Evolutionary conservation across 2,888 invertebrate species (phyloP), one percentile per base, ranked within the genome.

Genomic region (Drosophila tanythrix): DNA sequence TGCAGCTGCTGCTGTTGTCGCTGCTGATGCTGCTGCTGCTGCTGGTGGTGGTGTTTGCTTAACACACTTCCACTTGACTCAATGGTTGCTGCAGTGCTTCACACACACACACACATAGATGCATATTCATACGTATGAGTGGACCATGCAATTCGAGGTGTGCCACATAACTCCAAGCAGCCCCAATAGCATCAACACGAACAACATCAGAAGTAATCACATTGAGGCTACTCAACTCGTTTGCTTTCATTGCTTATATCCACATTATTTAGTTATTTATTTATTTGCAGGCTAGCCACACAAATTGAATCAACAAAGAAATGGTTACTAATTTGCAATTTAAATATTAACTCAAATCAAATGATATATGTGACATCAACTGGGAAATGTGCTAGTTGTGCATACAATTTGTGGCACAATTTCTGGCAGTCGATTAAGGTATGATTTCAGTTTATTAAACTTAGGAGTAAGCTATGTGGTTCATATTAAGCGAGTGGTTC

Each of bases 51-150:
- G 70, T 84, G 84, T 85, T 85, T 87, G 73, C 89, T 84, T 85
- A 85, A 84, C 85, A 89, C 89, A 85, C 88, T 89, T 85, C 82
- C 85, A 85, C 85, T 85, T 84, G 68, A 80, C 82, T 84, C 88
- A 87, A 85, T 89, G 85, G 74, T 74, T 81, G 74, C 82, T 81
- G 85, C 85, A 89, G 74, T 88, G 73, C 70, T 43, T 51, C 81
- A 75, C 46, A 69, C 48, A 46, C 40, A 46, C 40, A 62, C 21
- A 67, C 52, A 64, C 15, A 61, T 33, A 63, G 25, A 52, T 38
- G 18, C 33, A 56, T 40, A 68, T 63, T 53, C 46, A 57, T 64
- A 61, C 62, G 51, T 66, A 58, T 76, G 77, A 81, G 66, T 81
- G 73, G 66, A 43, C 48, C 40, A 73, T 69, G 73, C 51, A 64